Evolutionary conservation across 2,888 invertebrate genomes (phyloP), one percentile per base, ranked within the genome.

Genomic region (Dryobotodes eremita): DNA sequence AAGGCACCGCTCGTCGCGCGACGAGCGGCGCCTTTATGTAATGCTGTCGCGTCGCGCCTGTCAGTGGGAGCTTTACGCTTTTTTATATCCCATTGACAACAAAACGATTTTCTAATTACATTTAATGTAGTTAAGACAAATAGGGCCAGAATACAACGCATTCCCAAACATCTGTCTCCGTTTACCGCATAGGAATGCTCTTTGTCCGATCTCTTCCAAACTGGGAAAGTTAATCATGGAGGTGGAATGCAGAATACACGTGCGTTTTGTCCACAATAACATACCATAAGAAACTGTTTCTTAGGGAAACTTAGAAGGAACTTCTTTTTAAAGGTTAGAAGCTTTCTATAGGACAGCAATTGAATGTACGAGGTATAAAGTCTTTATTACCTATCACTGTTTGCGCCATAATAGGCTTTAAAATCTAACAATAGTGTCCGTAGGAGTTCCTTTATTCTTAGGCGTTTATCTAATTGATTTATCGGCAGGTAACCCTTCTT

Each of bases 161-260:
- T 87, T 89, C 80, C 82, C 76, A 76, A 85, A 75, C 77, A 87
- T 85, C 80, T 88, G 87, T 88, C 85, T 88, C 88, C 82, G 83
- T 85, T 87, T 82, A 84, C 84, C 80, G 84, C 69, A 74, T 74
- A 83, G 93, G 92, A 92, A 93, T 94, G 89, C 86, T 89, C 93
- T 92, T 93, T 94, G 94, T 94, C 79, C 86, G 82, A 86, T 78
- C 79, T 76, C 83, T 86, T 88, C 93, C 92, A 89, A 90, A 92
- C 83, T 88, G 79, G 92, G 93, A 86, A 84, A 77, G 86, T 91
- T 94, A 94, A 92, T 94, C 94, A 94, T 89, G 77, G 74, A 48
- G 59, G 83, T 82, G 93, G 95, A 92, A 94, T 94, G 93, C 85
- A 76, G 77, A 75, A 83, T 85, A 91, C 92, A 92, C 91, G 91